phyloP scores from a whole-genome alignment of 1,140 invertebrate genomes.

The Pteromalus puparum region DNA sequence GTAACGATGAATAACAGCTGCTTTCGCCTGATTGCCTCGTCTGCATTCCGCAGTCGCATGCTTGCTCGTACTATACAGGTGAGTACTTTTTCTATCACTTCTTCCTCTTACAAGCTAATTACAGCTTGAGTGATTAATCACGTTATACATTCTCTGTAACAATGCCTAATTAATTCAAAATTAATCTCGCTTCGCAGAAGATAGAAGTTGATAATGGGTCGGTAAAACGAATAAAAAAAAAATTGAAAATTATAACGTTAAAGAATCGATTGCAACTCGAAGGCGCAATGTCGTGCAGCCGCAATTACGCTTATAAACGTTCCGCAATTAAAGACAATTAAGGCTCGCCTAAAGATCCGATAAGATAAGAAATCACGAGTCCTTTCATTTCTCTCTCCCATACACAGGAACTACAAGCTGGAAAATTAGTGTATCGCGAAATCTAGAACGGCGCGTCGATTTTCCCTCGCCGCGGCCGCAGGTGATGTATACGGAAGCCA shows the following conservation, averaged over 20 bases:
- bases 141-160: neutral
- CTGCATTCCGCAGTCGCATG: neutral
- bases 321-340: conserved; percentile 15
- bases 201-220: too few relatives aligned
- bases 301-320: neutral
- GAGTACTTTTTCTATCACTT: neutral
- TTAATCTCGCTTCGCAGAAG: neutral
- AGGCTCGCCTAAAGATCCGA: conserved; percentile 6
- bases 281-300: neutral
- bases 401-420: neutral
- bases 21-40: neutral
- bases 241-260: neutral
- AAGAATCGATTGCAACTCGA: neutral
- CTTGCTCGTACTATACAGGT: neutral
- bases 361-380: conserved; percentile 2
- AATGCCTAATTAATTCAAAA: neutral
- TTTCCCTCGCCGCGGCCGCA: neutral
- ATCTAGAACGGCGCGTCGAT: neutral
- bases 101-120: neutral
- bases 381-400: neutral
- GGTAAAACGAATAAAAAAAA: neutral
- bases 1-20: neutral
- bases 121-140: neutral
- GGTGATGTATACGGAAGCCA: neutral
- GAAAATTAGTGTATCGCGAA: neutral